Percentiles rank a stretch among this genome's conserved stretches.
Conservation (phyloP, 2,113 vertebrate genomes). For the Antidorcas marsupialis region DNA sequence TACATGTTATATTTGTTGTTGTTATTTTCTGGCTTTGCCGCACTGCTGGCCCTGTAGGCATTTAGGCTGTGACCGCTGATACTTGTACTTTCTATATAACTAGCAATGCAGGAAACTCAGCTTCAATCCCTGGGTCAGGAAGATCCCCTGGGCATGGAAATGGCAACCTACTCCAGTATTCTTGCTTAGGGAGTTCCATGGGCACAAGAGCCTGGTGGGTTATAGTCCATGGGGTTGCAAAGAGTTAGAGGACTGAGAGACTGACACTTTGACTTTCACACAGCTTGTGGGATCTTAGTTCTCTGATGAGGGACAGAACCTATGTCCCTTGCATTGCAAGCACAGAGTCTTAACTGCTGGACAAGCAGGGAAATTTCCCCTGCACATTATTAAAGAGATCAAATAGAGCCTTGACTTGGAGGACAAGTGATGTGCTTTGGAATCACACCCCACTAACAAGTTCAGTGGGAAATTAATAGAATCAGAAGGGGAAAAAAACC, state of each 20-base stretch:
- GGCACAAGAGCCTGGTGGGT: background rate
- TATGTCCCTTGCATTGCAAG: background rate
- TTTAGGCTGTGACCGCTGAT: background rate
- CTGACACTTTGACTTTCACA: background rate
- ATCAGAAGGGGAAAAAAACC: background rate
- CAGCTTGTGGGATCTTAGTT: background rate
- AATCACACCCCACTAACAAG: background rate
- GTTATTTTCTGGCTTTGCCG: background rate
- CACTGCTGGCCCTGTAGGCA: background rate
- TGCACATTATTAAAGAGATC: background rate
- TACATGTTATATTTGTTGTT: background rate
- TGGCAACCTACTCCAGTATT: background rate
- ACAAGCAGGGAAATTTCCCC: background rate
- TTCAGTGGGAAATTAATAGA: background rate
- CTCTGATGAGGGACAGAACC: background rate
- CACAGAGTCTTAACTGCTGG: background rate
- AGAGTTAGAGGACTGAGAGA: background rate
- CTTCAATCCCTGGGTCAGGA: background rate
- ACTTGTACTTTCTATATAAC: background rate
- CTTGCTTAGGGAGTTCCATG: background rate
- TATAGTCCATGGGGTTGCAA: background rate
- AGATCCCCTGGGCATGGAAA: background rate
- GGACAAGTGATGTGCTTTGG: background rate
- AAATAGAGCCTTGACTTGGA: background rate
- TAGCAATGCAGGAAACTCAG: background rate